Evolutionary conservation across 2,797 vertebrate species (phyloP).

Genomic region (Anabacerthia variegaticeps): DNA sequence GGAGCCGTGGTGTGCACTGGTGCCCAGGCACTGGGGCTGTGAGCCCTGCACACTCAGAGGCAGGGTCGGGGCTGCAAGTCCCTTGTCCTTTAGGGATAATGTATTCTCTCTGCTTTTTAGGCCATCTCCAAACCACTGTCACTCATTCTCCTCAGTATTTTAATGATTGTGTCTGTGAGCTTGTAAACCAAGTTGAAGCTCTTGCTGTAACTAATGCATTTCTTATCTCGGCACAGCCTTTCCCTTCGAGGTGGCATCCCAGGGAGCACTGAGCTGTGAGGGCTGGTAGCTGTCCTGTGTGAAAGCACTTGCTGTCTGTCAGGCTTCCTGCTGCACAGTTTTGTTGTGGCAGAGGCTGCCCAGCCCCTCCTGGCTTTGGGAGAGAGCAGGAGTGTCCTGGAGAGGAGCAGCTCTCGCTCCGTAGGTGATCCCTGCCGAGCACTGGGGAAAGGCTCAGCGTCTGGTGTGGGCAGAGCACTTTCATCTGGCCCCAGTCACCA

Average conservation of each 20-base stretch:
- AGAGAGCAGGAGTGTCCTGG: not conserved
- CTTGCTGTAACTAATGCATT: not conserved
- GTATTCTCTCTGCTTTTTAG: not conserved
- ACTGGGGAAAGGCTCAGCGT: not conserved
- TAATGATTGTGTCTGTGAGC: not conserved
- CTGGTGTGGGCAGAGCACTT: conserved; percentile 58
- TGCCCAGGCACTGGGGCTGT: not conserved
- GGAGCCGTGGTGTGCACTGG: fast-evolving
- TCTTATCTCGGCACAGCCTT: not conserved
- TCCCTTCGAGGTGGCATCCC: not conserved
- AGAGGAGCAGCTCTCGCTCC: not conserved
- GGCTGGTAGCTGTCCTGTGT: not conserved
- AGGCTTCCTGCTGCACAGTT: not conserved
- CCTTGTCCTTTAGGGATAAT: not conserved
- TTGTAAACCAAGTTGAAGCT: not conserved
- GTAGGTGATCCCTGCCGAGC: not conserved
- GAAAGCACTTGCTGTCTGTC: not conserved
- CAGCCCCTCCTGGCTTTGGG: not conserved
- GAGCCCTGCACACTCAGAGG: not conserved
- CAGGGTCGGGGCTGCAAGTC: not conserved
- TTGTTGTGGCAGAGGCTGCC: not conserved
- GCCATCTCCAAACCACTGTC: not conserved
- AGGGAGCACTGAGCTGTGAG: not conserved
- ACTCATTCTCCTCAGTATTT: not conserved
- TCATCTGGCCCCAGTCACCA: conserved; percentile 66